phyloP scores from a whole-genome alignment of 2,888 invertebrate genomes.

The Blastobasis adustella region DNA sequence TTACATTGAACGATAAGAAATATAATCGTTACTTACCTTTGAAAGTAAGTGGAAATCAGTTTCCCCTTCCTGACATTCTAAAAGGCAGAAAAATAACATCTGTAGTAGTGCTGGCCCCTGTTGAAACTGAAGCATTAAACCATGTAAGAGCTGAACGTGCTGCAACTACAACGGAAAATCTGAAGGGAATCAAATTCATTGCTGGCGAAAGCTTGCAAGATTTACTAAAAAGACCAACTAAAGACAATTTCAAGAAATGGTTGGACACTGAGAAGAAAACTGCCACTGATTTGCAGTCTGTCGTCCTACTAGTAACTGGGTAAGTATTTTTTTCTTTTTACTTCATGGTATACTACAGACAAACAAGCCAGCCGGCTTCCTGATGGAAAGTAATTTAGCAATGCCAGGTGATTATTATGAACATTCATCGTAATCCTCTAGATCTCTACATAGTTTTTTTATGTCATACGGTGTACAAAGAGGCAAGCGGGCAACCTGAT shows the following conservation, averaged over 20 bases:
- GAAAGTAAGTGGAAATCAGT: constrained; percentile 89
- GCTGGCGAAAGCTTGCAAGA: constrained; percentile 85
- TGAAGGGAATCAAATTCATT: constrained; percentile 82
- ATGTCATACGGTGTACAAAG: too few species aligned
- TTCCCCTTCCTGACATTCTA: constrained; percentile 86
- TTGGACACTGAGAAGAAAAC: constrained; percentile 85
- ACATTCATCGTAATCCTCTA: too few species aligned
- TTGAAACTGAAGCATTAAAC: constrained; percentile 79
- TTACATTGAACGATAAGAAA: constrained; percentile 81
- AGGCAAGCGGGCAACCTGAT: too few species aligned
- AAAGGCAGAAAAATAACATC: constrained; percentile 86
- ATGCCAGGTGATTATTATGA: too few species aligned
- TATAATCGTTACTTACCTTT: constrained; percentile 90
- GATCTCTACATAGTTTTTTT: too few species aligned
- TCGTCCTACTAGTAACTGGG: constrained; percentile 88
- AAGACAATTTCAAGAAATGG: constrained; percentile 87
- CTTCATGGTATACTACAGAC: too few species aligned
- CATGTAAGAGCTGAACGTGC: constrained; percentile 73
- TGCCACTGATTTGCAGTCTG: constrained; percentile 84
- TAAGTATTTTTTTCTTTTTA: constrained; percentile 53
- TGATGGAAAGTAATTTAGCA: too few species aligned
- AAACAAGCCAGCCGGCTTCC: too few species aligned
- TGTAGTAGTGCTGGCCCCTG: constrained; percentile 89
- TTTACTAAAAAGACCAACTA: constrained; percentile 82
- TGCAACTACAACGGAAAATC: constrained; percentile 63